These are phyloP conservation scores for Diorhabda carinulata DNA, from an alignment of 1,140 invertebrate genomes.

Conservation along the genomic window DNA sequence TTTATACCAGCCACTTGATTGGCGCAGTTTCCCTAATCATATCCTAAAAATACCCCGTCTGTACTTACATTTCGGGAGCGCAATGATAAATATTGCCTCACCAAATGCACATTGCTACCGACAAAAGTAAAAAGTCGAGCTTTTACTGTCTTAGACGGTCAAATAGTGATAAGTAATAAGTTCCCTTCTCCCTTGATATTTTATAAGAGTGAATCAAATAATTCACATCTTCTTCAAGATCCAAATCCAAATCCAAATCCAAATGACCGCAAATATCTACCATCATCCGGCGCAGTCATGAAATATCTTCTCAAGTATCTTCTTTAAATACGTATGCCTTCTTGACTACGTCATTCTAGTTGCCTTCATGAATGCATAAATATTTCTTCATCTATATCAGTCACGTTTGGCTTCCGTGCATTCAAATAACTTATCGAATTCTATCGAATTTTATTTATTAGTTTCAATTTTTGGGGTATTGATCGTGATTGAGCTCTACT, in stretches of 20 bases:
- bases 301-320: neutral
- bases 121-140: constrained; percentile 6
- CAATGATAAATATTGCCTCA: too few relatives aligned
- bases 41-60: too few relatives aligned
- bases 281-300: neutral
- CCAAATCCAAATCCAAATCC: neutral
- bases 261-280: neutral
- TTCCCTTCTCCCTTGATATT: constrained; percentile 1
- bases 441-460: neutral
- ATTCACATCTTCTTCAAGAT: neutral
- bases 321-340: constrained; percentile 6
- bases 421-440: neutral
- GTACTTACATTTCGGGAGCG: too few relatives aligned
- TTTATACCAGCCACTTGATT: constrained; percentile 4
- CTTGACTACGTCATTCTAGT: neutral
- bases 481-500: neutral
- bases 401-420: neutral
- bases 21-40: too few relatives aligned
- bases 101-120: neutral
- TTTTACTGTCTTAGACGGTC: constrained; percentile 5
- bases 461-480: constrained; percentile 5
- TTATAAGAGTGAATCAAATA: neutral
- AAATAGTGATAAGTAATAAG: constrained; percentile 1
- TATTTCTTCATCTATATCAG: neutral
- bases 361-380: constrained; percentile 7